Base-by-base conservation (phyloP, 2,888 invertebrate species). In the Entomobrya proxima region DNA sequence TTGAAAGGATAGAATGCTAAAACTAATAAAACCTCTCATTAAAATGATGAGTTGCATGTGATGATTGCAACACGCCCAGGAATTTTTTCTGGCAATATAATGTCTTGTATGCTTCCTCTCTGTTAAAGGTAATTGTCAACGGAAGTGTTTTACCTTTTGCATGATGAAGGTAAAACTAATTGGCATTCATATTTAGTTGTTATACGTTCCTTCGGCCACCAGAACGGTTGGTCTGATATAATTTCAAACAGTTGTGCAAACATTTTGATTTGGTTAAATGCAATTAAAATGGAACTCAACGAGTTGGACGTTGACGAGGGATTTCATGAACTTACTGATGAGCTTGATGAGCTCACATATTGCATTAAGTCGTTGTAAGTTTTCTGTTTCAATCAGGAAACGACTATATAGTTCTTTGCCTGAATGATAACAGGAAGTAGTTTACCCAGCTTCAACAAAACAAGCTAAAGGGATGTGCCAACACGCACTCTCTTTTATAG, bases 361-460 rank as follows among this genome's bases (percentile, higher is more conserved):
- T 72, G n/a, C 47, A 47, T 72, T 15, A 24, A 47, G 18, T 44
- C 72, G n/a, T 72, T 72, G 72, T 72, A 72, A 72, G 72, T 72
- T 72, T 72, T 30, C 3, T n/a, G n/a, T n/a, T n/a, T n/a, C n/a
- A n/a, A n/a, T n/a, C n/a, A n/a, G n/a, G n/a, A n/a, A n/a, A n/a
- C n/a, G n/a, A n/a, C n/a, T n/a, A n/a, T n/a, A n/a, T n/a, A n/a
- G 52, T 5, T 61, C 18, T 27, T 30, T 58, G 11, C 15, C 13
- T 5, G 15, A 1, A 58, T n/a, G n/a, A n/a, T n/a, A 58, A 58
- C 13, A 58, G 58, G 30, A 58, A 58, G 30, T 58, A 13, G 18
- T 30, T 61, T n/a, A n/a, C n/a, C n/a, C n/a, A n/a, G n/a, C n/a
- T n/a, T n/a, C n/a, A n/a, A n/a, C 61, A 58, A 13, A 24, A 2